Conservation (phyloP, 1,140 invertebrate species). For the Metaphire vulgaris region DNA sequence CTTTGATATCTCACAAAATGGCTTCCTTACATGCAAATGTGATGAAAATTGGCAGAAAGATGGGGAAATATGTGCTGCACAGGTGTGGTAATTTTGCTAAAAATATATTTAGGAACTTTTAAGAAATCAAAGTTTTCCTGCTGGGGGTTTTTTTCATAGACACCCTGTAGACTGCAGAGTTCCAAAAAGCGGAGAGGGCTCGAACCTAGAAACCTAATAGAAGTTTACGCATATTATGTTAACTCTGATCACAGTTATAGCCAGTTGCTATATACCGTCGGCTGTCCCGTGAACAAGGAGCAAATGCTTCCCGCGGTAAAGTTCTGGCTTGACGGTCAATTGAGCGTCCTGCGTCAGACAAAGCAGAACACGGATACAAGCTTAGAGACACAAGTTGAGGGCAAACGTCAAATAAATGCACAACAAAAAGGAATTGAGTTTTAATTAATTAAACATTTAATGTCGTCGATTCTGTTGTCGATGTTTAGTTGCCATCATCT, state of each 20-base stretch:
- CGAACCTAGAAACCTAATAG: neutral
- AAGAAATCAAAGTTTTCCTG: neutral
- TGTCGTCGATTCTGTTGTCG: neutral
- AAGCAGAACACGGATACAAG: no score
- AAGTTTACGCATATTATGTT: no score
- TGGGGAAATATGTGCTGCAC: no score
- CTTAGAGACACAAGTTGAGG: no score
- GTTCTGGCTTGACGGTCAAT: neutral
- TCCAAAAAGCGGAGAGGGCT: neutral
- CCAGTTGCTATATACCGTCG: neutral
- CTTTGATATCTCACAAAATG: no score
- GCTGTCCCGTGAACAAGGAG: neutral
- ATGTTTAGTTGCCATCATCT: neutral
- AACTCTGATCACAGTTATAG: neutral
- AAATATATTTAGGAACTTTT: neutral
- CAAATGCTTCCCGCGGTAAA: neutral
- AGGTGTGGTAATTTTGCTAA: no score
- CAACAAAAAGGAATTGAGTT: neutral
- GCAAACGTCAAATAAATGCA: no score
- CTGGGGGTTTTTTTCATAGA: neutral
- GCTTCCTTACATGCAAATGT: no score
- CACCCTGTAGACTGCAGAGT: neutral
- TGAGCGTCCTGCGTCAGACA: neutral
- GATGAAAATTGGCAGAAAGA: no score
- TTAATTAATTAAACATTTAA: neutral